Base-by-base conservation (phyloP, 2,888 invertebrate genomes). In the Rhabditoides inermis region DNA sequence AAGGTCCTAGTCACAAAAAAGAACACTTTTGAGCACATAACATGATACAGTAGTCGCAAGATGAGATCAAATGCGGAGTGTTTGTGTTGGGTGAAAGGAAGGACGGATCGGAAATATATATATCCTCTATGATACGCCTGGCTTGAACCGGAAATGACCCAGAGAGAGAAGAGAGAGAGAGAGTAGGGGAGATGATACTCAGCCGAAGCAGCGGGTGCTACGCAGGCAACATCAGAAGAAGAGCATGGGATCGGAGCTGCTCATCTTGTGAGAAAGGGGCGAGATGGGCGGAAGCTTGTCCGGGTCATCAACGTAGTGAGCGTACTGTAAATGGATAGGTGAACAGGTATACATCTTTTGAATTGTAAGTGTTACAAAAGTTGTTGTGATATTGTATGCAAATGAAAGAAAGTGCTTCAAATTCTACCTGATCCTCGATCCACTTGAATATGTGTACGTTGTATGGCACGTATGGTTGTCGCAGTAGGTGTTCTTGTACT, bases 371-470 rank as follows among this genome's bases (percentile, higher is more conserved):
- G 1, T 32, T 2, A 10, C 32, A n/a, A n/a, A n/a, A n/a, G n/a
- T n/a, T n/a, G n/a, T n/a, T n/a, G n/a, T n/a, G n/a, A n/a, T n/a
- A n/a, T n/a, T n/a, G n/a, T n/a, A n/a, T n/a, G n/a, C n/a, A n/a
- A n/a, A n/a, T n/a, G n/a, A n/a, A n/a, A n/a, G n/a, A n/a, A n/a
- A n/a, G n/a, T n/a, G n/a, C n/a, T n/a, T n/a, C n/a, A n/a, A n/a
- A n/a, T 52, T 63, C 58, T 41, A 65, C 67, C 52, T 63, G 71
- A 51, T 76, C 76, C 60, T 76, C 76, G 26, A 76, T 75, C 73
- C 73, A 76, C 51, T 68, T 60, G 53, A 76, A 63, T 51, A 76
- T 63, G 54, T 76, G 72, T 25, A 76, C 73, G 53, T 76, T 74
- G 49, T 68, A 63, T 0, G 76, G 76, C 3, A 76, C 76, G 54